Conservation (phyloP, 2,888 invertebrate species). For the Noctua janthina region DNA sequence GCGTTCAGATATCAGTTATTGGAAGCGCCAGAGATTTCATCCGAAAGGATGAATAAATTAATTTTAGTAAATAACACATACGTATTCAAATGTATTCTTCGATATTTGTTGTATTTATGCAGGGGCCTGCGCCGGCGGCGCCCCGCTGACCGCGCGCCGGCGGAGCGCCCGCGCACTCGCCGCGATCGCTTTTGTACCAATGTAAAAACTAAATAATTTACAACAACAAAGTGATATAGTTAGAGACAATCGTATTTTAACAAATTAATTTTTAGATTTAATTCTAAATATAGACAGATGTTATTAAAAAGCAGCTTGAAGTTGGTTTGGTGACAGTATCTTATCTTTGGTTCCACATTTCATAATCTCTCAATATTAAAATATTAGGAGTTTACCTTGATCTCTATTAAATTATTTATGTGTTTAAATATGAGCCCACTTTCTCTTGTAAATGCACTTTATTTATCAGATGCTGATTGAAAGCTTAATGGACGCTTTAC, state of each 20-base stretch:
- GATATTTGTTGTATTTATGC: conserved; percentile 84
- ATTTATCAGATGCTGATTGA: neutral
- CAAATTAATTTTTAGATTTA: conserved; percentile 76
- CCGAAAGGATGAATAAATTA: conserved; percentile 65
- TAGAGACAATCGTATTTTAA: conserved; percentile 77
- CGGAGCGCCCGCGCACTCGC: conserved; percentile 77
- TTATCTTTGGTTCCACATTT: neutral
- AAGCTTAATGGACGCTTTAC: neutral
- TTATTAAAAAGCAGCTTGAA: conserved; percentile 4
- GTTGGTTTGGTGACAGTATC: neutral
- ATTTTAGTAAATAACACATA: conserved; percentile 74
- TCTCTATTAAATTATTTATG: neutral
- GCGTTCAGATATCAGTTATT: conserved; percentile 52
- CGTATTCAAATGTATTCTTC: conserved; percentile 76
- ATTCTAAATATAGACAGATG: conserved; percentile 61
- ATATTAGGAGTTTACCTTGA: neutral
- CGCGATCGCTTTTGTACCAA: conserved; percentile 81
- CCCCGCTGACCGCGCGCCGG: conserved; percentile 75
- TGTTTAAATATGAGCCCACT: neutral
- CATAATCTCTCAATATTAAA: neutral
- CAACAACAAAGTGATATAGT: conserved; percentile 76
- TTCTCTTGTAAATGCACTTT: neutral
- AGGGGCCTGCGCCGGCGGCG: conserved; percentile 74
- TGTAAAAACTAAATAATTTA: conserved; percentile 86
- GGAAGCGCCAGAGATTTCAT: conserved; percentile 53